phyloP scores from a whole-genome alignment of 2,113 vertebrate species.

The Morone chrysops region DNA sequence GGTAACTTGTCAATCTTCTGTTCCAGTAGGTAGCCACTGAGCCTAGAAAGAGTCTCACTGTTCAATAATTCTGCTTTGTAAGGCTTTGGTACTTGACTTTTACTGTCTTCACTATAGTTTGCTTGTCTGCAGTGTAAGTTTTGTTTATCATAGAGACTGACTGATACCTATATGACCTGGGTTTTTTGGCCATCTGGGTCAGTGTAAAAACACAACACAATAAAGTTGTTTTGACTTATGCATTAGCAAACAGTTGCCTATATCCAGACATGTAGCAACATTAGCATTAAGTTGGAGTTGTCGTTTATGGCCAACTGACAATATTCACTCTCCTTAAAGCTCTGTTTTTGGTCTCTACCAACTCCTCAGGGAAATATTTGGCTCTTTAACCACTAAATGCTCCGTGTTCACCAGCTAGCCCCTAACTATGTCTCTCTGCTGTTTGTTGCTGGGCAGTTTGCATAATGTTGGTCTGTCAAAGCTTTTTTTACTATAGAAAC shows the following conservation, averaged over 20 bases:
- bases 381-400: not conserved
- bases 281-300: not conserved
- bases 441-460: not conserved
- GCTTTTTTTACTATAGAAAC: too few species aligned
- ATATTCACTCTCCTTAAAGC: not conserved
- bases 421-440: not conserved
- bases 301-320: not conserved
- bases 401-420: not conserved
- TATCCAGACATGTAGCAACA: too few species aligned
- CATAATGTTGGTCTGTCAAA: not conserved
- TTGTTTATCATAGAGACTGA: not conserved
- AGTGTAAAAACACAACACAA: not conserved
- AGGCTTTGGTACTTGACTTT: slow-evolving; percentile 17
- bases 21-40: slow-evolving; percentile 30
- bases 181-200: too few species aligned
- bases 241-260: not conserved
- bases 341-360: not conserved
- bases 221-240: not conserved
- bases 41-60: slow-evolving; percentile 2
- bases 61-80: slow-evolving; percentile 29
- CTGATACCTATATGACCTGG: too few species aligned
- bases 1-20: slow-evolving; percentile 41
- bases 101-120: not conserved
- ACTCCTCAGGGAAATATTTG: not conserved
- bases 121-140: not conserved